Base-by-base conservation (phyloP, 2,113 vertebrate species). In the Pseudorectes ferrugineus region DNA sequence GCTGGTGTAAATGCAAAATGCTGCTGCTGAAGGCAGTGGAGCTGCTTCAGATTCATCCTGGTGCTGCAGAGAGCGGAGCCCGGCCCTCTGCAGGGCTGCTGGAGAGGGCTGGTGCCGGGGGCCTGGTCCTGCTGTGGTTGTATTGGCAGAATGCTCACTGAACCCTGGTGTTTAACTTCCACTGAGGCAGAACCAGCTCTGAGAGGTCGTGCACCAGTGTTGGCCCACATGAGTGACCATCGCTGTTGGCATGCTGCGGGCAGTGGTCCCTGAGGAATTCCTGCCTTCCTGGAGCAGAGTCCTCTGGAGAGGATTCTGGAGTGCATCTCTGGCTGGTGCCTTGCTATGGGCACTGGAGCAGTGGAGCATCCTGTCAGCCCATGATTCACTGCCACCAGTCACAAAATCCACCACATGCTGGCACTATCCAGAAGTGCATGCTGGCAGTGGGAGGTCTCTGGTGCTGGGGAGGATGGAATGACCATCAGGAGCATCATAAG, bases 1-100 rank as follows among this genome's bases (percentile, higher is more conserved):
- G 49, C 71, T 85, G 66, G 93, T 88, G 85, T 95, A 93, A 96
- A 95, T 90, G 95, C 74, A 94, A 58, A 94, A 67, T 4, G n/a
- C n/a, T 92, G 75, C 85, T 94, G 55, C 36, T 67, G 79, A 66
- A 93, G 72, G 57, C 36, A 57, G 43, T 49, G 92, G 88, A 86
- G 43, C 42, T 75, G 74, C 70, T 96, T 90, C 88, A 78, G 87
- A 40, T 92, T 93, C 33, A 28, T 48, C 5, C 38, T 83, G 43
- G 67, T 8, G 22, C 46, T 58, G 15, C 17, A 36, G 52, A n/a
- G 79, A 91, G 75, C 51, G 1, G 19, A 83, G 75, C 58, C 24
- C 0, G 1, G 67, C 46, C 23, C 36, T 20, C 43, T 51, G 68
- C 46, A 40, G 70, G 73, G 66, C 77, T 87, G 70, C 57, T 52